phyloP scores from a whole-genome alignment of 2,888 invertebrate species.

The Harpalus rufipes region DNA sequence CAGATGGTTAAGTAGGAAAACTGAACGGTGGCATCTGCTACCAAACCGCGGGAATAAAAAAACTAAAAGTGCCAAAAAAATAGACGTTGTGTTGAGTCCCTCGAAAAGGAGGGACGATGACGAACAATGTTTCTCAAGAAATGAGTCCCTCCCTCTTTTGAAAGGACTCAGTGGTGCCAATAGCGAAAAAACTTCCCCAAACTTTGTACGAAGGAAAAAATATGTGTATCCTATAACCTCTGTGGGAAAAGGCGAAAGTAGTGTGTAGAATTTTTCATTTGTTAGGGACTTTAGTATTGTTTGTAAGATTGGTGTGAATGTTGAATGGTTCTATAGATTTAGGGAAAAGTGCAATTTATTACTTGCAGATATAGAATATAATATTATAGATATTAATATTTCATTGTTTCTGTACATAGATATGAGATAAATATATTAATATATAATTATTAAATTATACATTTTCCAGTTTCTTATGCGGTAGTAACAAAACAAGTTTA shows the following conservation, averaged over 20 bases:
- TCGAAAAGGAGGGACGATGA: slow-evolving; percentile 72
- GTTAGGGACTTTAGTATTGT: slow-evolving; percentile 24
- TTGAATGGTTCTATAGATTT: slow-evolving; percentile 57
- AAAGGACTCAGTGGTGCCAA: slow-evolving; percentile 76
- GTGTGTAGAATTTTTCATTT: slow-evolving; percentile 75
- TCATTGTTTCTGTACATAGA: slow-evolving; percentile 63
- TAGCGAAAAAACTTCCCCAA: slow-evolving; percentile 77
- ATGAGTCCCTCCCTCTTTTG: slow-evolving; percentile 81
- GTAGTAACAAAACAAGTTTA: slow-evolving; percentile 2
- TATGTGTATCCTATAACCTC: slow-evolving; percentile 81
- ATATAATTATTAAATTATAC: slow-evolving; percentile 60
- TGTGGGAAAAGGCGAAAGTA: slow-evolving; percentile 79
- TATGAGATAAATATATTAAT: slow-evolving; percentile 62
- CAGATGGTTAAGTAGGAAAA: slow-evolving; percentile 69
- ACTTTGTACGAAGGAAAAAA: slow-evolving; percentile 81
- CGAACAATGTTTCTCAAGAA: slow-evolving; percentile 75
- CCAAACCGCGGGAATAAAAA: slow-evolving; percentile 69
- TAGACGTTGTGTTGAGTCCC: slow-evolving; percentile 68
- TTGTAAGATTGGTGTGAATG: slow-evolving; percentile 54
- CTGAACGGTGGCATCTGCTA: slow-evolving; percentile 71
- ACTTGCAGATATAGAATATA: slow-evolving; percentile 64
- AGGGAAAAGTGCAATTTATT: slow-evolving; percentile 66
- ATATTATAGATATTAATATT: slow-evolving; percentile 63
- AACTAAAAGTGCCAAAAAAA: slow-evolving; percentile 68
- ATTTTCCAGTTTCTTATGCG: slow-evolving; percentile 34